Conservation (phyloP, 2,888 invertebrate genomes). For the Coleophora flavipennella region DNA sequence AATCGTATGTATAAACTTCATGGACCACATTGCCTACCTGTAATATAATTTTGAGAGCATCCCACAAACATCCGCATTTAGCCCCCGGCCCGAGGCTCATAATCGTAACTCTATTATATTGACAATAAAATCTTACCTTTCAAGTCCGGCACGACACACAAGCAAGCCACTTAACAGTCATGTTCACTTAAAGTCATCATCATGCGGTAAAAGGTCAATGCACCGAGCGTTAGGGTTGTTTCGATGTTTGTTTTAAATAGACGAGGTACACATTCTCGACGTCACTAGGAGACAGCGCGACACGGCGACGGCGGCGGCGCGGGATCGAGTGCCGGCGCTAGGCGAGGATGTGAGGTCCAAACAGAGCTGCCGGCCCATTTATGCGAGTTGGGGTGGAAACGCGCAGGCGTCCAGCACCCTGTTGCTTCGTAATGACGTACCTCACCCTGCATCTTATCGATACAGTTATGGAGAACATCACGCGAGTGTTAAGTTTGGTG, state of each 20-base stretch:
- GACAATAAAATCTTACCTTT: constrained; percentile 40
- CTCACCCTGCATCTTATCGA: neutral
- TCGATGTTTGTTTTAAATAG: constrained; percentile 16
- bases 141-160: constrained; percentile 27
- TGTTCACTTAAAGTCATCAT: constrained; percentile 37
- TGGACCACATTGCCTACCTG: too few species aligned
- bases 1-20: too few species aligned
- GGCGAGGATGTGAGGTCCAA: constrained; percentile 47
- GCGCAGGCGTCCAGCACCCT: constrained; percentile 71
- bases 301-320: neutral
- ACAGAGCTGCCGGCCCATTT: constrained; percentile 43
- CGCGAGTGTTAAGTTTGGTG: constrained; percentile 3
- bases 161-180: constrained; percentile 29
- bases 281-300: constrained; percentile 24
- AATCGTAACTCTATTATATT: neutral
- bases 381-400: constrained; percentile 47
- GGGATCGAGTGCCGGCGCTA: constrained; percentile 31
- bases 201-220: constrained; percentile 24
- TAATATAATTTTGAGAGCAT: neutral
- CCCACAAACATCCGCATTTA: neutral
- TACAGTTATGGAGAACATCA: neutral
- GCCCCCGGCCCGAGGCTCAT: constrained; percentile 1
- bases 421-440: constrained; percentile 56
- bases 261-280: constrained; percentile 37
- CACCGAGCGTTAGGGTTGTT: constrained; percentile 24